Evolutionary conservation across 2,888 invertebrate genomes (phyloP).

Genomic region (Kuschelorhynchus macadamiae): DNA sequence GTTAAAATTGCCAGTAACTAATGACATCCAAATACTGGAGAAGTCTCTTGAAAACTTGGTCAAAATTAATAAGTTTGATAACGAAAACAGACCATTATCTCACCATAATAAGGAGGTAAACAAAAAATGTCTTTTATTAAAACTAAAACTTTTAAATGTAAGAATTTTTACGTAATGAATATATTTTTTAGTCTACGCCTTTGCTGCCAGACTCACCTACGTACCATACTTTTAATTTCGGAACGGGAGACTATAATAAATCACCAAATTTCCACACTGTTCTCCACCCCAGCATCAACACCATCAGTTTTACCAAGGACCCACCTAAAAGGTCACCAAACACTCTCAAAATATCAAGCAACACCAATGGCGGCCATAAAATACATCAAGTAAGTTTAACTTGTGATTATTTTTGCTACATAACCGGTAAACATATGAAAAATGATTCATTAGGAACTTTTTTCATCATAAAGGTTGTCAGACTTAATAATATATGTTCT

Average conservation of each 20-base stretch:
- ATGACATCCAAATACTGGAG: conserved; percentile 61
- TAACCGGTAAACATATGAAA: no score
- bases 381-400: conserved; percentile 39
- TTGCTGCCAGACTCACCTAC: conserved; percentile 59
- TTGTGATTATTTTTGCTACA: conserved; percentile 1
- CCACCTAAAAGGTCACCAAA: conserved; percentile 62
- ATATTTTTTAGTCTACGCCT: conserved; percentile 32
- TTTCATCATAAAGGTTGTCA: no score
- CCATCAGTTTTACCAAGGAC: conserved; percentile 63
- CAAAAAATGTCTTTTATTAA: no score
- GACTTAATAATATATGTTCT: no score
- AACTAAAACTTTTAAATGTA: conserved; percentile 10
- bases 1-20: conserved; percentile 20
- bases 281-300: conserved; percentile 66
- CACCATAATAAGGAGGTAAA: conserved; percentile 30
- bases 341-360: conserved; percentile 58
- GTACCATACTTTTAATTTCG: conserved; percentile 64
- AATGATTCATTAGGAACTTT: no score
- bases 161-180: no score
- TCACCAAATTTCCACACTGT: conserved; percentile 55
- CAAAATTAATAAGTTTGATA: conserved; percentile 53
- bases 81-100: conserved; percentile 46
- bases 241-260: conserved; percentile 55
- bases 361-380: conserved; percentile 49
- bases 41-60: conserved; percentile 61